Conservation (phyloP, 2,888 invertebrate genomes). For the Didymodactylos carnosus region DNA sequence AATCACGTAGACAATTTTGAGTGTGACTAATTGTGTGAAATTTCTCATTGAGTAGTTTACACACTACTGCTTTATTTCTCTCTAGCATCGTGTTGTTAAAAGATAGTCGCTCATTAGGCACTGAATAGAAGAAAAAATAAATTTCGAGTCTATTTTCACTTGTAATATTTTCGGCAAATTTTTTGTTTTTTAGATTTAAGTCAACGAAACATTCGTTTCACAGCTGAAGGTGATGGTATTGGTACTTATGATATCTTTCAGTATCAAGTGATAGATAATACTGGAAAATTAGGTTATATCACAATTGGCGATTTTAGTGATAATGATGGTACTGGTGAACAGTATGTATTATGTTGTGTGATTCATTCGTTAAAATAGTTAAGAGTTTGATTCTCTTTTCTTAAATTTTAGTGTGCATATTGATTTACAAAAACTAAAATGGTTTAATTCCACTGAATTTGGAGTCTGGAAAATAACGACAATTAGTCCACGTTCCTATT, state of each 20-base stretch:
- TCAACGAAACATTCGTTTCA: neutral
- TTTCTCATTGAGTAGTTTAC: conserved; percentile 43
- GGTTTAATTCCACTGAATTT: neutral
- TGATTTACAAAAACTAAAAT: neutral
- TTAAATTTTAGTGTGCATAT: neutral
- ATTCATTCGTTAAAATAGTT: neutral
- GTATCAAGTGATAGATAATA: neutral
- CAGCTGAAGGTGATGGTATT: conserved; percentile 35
- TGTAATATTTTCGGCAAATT: too few relatives aligned
- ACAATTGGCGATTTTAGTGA: neutral
- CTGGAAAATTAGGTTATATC: neutral
- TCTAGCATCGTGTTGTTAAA: too few relatives aligned
- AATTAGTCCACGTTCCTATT: neutral
- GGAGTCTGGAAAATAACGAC: neutral
- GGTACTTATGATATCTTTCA: conserved; percentile 14
- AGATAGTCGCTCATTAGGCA: too few relatives aligned
- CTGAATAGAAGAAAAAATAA: neutral
- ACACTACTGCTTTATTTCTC: conserved; percentile 48
- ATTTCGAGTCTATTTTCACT: neutral
- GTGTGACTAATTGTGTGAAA: conserved; percentile 41
- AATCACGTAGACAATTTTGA: too few relatives aligned
- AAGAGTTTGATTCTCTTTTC: neutral
- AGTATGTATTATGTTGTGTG: neutral
- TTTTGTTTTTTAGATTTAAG: neutral
- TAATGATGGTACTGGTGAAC: neutral